Percentiles rank a stretch among this genome's conserved stretches.
Evolutionary conservation across 2,888 invertebrate genomes (phyloP).

Genomic region (Theristus sp.): DNA sequence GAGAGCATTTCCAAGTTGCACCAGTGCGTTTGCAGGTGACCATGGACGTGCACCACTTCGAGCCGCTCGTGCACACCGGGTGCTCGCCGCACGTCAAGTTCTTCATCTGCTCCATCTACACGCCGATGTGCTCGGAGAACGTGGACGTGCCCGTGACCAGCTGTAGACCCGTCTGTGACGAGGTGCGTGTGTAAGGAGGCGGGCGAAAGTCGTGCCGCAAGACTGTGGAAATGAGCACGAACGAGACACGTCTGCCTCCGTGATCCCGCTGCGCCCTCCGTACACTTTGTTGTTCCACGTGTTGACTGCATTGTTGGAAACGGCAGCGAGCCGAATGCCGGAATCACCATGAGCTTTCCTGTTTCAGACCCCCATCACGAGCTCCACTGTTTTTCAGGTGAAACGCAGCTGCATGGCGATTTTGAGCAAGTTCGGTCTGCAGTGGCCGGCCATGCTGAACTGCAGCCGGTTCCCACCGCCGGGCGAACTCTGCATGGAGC

Average conservation of each 20-base stretch:
- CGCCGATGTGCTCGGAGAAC: conserved; percentile 50
- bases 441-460: conserved; percentile 54
- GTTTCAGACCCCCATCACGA: no score
- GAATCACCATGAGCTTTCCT: no score
- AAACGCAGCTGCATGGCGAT: conserved; percentile 48
- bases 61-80: conserved; percentile 43
- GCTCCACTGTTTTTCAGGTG: conserved; percentile 18
- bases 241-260: no score
- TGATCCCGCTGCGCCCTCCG: no score
- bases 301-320: no score
- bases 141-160: conserved; percentile 64
- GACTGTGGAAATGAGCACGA: neutral
- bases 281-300: no score
- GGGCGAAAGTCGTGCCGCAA: conserved; percentile 15
- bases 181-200: conserved; percentile 39
- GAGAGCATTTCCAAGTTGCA: no score
- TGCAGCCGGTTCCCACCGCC: conserved; percentile 58
- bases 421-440: conserved; percentile 43
- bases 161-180: conserved; percentile 64
- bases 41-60: conserved; percentile 15
- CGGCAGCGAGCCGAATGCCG: no score
- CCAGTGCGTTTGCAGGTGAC: neutral
- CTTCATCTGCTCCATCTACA: conserved; percentile 42
- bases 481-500: conserved; percentile 52
- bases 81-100: conserved; percentile 23